Evolutionary conservation across 2,888 invertebrate species (phyloP), one percentile per base, ranked within the genome.

Genomic region (Protonemura montana): DNA sequence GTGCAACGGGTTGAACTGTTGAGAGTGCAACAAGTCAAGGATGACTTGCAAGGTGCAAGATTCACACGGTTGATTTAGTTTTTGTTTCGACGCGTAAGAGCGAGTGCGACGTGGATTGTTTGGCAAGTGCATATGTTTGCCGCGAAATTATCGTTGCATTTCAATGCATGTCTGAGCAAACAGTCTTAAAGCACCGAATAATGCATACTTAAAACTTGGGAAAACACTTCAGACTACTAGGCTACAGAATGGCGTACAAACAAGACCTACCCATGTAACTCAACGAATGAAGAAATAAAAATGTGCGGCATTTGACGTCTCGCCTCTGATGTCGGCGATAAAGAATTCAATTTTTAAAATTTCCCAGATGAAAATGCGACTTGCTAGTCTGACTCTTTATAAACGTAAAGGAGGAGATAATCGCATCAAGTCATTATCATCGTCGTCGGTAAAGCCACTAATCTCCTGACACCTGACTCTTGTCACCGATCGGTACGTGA

Each of bases 391-490:
- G 35, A 6, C 35, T 3, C 10, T 35, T 35, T 35, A 35, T 35
- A 35, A 3, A 35, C n/a, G 35, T 35, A 35, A 59, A 10, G 59
- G 59, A 59, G 7, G 81, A 28, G 29, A 81, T 81, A 81, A 81
- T 81, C 81, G 81, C 81, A 81, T 81, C 81, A 81, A n/a, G 30
- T 81, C 0, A 81, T 81, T 81, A 28, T 81, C 81, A 21, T 28
- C 30, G 35, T 35, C 10, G 29, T 81, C n/a, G 7, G 81, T 29
- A 21, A 5, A 25, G 27, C 27, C 81, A 21, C 28, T 81, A 81
- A 81, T 81, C 81, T 29, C 81, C 16, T 81, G 29, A 28, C 81
- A 81, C 81, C n/a, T 59, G 59, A 59, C 59, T 59, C 59, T 59
- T 59, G 59, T 59, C 59, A 59, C 16, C 21, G 59, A 59, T 16